Evolutionary conservation across 2,797 vertebrate species (phyloP).

Genomic region (Orestias chungarensis): DNA sequence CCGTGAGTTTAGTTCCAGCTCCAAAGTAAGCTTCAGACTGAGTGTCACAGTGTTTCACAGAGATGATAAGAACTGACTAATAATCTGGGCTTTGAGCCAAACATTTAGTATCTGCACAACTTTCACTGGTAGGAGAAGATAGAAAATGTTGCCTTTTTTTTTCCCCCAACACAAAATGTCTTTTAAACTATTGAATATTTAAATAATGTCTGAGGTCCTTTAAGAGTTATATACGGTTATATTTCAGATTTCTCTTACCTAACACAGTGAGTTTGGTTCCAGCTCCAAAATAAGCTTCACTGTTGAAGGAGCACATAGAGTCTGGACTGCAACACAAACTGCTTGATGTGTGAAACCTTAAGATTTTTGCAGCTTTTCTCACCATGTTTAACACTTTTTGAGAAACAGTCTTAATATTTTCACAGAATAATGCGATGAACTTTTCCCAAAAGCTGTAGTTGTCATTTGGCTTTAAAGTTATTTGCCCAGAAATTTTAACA

Average conservation of each 20-base stretch:
- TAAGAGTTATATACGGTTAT: neutral
- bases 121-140: neutral
- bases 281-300: constrained; percentile 59
- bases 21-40: constrained; percentile 69
- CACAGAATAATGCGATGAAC: no score
- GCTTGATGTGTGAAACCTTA: neutral
- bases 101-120: neutral
- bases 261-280: constrained; percentile 46
- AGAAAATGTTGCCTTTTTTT: neutral
- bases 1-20: constrained; percentile 77
- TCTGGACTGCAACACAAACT: neutral
- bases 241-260: neutral
- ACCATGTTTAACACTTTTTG: neutral
- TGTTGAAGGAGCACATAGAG: neutral
- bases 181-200: neutral
- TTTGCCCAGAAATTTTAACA: neutral
- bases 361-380: neutral
- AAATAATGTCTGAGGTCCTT: neutral
- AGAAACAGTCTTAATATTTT: neutral
- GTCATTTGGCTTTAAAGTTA: neutral
- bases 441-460: neutral
- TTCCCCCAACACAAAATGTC: neutral
- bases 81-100: constrained; percentile 36
- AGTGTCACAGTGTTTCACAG: constrained; percentile 58
- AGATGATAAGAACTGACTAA: constrained; percentile 38